A percentile compares a stretch with the other conserved stretches of the same genome.
These are phyloP conservation scores for Drosophila takahashii DNA, from an alignment of 1,140 invertebrate genomes.

Conservation along the genomic window DNA sequence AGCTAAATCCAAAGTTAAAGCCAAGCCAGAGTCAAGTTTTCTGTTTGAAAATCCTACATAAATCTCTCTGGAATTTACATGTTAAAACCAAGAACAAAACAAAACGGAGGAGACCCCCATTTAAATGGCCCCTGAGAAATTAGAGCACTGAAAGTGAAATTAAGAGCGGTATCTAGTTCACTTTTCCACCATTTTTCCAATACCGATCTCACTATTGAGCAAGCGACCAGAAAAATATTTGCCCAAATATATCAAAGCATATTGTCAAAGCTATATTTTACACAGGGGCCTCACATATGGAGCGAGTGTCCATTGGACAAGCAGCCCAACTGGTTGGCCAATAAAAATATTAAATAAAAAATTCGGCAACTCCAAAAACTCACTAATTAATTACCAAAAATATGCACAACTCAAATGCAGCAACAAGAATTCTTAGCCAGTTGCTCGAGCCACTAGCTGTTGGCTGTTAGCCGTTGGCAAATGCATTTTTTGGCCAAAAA, in stretches of 20 bases:
- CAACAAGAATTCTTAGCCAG: conserved; percentile 60
- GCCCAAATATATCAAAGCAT: conserved; percentile 26
- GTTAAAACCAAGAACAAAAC: conserved; percentile 10
- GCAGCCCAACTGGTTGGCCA: conserved; percentile 63
- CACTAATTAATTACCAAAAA: conserved; percentile 79
- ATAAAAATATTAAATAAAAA: conserved; percentile 64
- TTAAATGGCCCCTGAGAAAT: conserved; percentile 1
- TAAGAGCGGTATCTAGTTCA: conserved; percentile 1
- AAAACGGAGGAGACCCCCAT: conserved; percentile 4
- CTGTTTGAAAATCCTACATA: not conserved
- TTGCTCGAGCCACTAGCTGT: conserved; percentile 22
- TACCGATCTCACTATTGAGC: conserved; percentile 8
- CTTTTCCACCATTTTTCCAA: not conserved
- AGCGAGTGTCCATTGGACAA: conserved; percentile 52
- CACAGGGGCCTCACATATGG: conserved; percentile 11
- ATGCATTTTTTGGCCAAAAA: conserved; percentile 40
- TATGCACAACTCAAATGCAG: conserved; percentile 50
- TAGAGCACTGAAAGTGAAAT: conserved; percentile 29
- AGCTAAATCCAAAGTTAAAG: conserved; percentile 17
- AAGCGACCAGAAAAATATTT: conserved; percentile 12
- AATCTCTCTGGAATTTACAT: conserved; percentile 47
- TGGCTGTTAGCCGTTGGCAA: conserved; percentile 25
- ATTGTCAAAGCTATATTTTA: conserved; percentile 39
- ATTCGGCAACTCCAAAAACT: conserved; percentile 54
- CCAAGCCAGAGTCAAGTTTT: conserved; percentile 7